Conservation (phyloP, 2,113 vertebrate species). For the Australoheros scitulus region DNA sequence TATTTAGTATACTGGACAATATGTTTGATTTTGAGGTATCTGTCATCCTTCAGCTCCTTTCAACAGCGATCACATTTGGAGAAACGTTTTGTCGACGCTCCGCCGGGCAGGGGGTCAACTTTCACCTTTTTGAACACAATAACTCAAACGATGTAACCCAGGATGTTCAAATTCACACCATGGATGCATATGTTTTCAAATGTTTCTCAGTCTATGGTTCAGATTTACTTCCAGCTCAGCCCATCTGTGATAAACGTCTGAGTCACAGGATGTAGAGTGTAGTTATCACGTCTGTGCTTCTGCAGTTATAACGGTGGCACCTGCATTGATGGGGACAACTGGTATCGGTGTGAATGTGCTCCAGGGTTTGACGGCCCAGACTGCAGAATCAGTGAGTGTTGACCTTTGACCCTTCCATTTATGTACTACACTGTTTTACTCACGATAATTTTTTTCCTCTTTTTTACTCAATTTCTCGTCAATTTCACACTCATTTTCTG, state of each 20-base stretch:
- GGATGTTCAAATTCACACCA: too few relatives aligned
- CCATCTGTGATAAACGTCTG: background rate
- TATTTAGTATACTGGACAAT: too few relatives aligned
- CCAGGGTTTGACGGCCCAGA: slow-evolving; percentile 89
- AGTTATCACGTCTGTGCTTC: background rate
- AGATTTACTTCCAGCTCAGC: background rate
- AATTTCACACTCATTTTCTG: too few relatives aligned
- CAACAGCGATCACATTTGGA: background rate
- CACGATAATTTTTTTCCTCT: background rate
- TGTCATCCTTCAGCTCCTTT: too few relatives aligned
- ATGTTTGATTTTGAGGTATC: too few relatives aligned
- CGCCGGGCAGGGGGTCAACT: too few relatives aligned
- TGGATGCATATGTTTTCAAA: too few relatives aligned
- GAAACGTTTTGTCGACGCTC: too few relatives aligned
- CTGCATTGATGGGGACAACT: slow-evolving; percentile 92
- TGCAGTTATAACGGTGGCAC: slow-evolving; percentile 84
- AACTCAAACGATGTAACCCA: too few relatives aligned
- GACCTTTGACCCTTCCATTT: background rate
- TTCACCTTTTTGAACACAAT: too few relatives aligned
- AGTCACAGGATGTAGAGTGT: background rate
- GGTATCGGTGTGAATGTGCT: slow-evolving; percentile 92
- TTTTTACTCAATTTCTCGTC: background rate
- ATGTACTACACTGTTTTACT: background rate
- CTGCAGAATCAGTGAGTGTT: slow-evolving; percentile 92
- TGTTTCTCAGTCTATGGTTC: background rate